Evolutionary conservation across 2,113 vertebrate species (phyloP), one percentile per base, ranked within the genome.

Genomic region (Nerophis lumbriciformis): DNA sequence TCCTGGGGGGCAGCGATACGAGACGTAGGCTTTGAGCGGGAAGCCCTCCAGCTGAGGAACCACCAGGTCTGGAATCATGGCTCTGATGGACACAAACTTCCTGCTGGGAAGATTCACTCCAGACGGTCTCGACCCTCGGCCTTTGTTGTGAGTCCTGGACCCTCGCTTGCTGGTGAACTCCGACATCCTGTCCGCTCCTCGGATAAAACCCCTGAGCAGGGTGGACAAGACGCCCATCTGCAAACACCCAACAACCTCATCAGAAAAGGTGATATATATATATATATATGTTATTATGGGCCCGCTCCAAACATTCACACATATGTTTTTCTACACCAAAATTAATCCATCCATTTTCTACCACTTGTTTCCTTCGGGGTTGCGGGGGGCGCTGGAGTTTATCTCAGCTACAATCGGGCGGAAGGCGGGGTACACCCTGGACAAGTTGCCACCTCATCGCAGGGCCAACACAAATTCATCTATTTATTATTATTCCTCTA

Each of bases 111-210:
- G 91, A 13, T 63, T 53, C 39, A 81, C 36, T 19, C 96, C 97
- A 0, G 82, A 59, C 6, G 68, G 74, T 73, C 88, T 90, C 13
- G 93, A 80, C 0, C 94, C 94, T 1, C 96, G 79, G 68, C 94
- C 83, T 76, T 90, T 95, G 71, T 90, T 85, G 61, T 93, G 87
- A 61, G 79, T 91, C 2, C 88, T 90, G 0, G 94, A 90, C 21
- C 97, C 96, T 0, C 93, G 93, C 68, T 98, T 98, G 86, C 95
- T 97, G 8, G 94, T 98, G 88, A 94, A 95, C 59, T 90, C 88
- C 0, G 94, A 88, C 89, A 92, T 76, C 4, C 96, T 83, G 86
- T 97, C 93, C 0, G 94, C 94, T 4, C 96, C 95, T 59, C 95
- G 88, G 1, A 92, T 79, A 42, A 98, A 75, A 14, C 92, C 93